phyloP scores from a whole-genome alignment of 2,113 vertebrate species.

The Colossoma macropomum region DNA sequence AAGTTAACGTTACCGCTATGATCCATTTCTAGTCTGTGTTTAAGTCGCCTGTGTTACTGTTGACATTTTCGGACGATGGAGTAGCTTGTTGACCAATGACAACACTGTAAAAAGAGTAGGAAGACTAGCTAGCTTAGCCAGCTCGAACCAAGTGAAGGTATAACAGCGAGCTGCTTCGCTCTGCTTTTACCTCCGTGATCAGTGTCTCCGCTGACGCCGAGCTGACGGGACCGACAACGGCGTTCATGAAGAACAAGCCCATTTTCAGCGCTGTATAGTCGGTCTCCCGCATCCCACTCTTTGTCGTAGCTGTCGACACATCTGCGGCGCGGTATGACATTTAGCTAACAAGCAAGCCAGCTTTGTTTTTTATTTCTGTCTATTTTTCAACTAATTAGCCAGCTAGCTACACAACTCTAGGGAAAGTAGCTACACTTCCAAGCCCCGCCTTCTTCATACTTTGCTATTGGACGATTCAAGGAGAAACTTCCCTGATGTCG shows the following conservation, averaged over 20 bases:
- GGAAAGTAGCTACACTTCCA: constrained; percentile 6
- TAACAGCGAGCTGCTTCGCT: not conserved
- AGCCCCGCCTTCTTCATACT: constrained; percentile 33
- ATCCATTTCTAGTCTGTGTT: not conserved
- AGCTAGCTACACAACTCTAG: constrained; percentile 46
- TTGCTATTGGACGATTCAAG: constrained; percentile 63
- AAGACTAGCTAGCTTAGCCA: not conserved
- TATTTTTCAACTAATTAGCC: constrained; percentile 48
- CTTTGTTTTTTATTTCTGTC: constrained; percentile 39
- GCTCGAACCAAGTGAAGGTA: not conserved
- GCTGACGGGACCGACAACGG: constrained; percentile 54
- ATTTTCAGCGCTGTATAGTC: constrained; percentile 52
- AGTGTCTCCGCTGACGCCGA: constrained; percentile 55
- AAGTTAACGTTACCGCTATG: not conserved
- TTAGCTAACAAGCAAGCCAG: constrained; percentile 44
- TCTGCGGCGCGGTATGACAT: constrained; percentile 42
- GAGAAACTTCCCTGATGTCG: constrained; percentile 46
- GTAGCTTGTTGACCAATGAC: not conserved
- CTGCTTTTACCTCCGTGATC: constrained; percentile 64
- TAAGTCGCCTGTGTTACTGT: not conserved
- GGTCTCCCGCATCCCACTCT: constrained; percentile 21
- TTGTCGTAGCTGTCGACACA: constrained; percentile 37
- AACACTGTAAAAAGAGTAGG: not conserved
- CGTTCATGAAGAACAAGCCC: constrained; percentile 57
- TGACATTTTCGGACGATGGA: not conserved